A percentile compares a stretch with the other conserved stretches of the same genome.
phyloP scores from a whole-genome alignment of 2,797 vertebrate species.

The Acomys russatus region DNA sequence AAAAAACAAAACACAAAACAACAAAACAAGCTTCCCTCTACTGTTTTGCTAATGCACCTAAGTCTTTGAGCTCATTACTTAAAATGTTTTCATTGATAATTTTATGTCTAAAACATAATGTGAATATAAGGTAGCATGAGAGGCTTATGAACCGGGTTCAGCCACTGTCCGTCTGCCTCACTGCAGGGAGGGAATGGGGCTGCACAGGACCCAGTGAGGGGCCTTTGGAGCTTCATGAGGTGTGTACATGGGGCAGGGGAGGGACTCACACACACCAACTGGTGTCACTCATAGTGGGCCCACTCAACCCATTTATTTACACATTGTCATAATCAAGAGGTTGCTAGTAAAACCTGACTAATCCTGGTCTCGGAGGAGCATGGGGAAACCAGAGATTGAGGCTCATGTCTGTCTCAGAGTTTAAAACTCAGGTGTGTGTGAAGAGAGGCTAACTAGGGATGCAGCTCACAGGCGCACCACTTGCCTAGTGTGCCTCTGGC shows the following conservation, averaged over 20 bases:
- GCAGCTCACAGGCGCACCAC: not conserved
- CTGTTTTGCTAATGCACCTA: not conserved
- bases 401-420: not conserved
- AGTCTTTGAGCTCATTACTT: not conserved
- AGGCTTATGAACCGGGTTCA: not conserved
- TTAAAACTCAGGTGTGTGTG: not conserved
- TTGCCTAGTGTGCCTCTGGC: too few species aligned
- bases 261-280: too few species aligned
- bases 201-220: not conserved
- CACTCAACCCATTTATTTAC: not conserved
- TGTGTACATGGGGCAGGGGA: rapidly evolving
- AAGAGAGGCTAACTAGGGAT: not conserved
- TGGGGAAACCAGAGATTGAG: not conserved
- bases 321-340: not conserved
- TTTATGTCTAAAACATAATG: not conserved
- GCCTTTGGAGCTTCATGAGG: not conserved
- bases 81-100: not conserved
- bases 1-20: too few species aligned
- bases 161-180: not conserved
- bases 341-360: not conserved
- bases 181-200: not conserved
- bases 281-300: not conserved
- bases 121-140: not conserved
- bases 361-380: not conserved
- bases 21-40: not conserved